Evolutionary conservation across 35 echinoderm and acorn worm species (phyloP), one percentile per base, ranked within the genome.

Genomic region (Ophiothrix spiculata): DNA sequence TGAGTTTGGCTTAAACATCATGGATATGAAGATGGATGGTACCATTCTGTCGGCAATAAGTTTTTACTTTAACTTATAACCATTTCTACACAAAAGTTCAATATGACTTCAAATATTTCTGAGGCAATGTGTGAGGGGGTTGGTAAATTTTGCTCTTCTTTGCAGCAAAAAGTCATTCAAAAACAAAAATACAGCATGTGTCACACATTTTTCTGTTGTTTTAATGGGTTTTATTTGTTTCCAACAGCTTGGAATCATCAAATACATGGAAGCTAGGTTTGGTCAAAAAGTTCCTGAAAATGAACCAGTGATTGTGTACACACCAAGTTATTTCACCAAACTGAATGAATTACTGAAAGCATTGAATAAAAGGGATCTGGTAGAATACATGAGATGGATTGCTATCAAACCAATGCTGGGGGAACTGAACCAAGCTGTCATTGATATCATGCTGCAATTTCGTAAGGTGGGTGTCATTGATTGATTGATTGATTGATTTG

Each of bases 251-350:
- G 38, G 91, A 38, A 39, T 95, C 3, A 84, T 16, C 32, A 69
- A 40, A n/a, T 88, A 85, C 75, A 49, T 95, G 75, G 83, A 84
- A n/a, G 82, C 84, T 12, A 81, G 85, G 35, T 91, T 91, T 73
- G 93, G 89, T 37, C 36, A 64, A 3, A 37, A 64, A 1, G 45
- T 95, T 32, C 81, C 89, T 25, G 16, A 37, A 17, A 56, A 76
- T 12, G 79, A 88, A 73, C 75, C 88, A 29, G 78, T 95, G 10
- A 32, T 95, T 14, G 89, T 95, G 14, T 91, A 91, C 73, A 91
- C 93, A 4, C 86, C 86, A 28, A 35, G 84, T 8, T 95, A 83
- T 64, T 95, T 95, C 34, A 39, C 38, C 10, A 85, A 88, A 80
- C 81, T 95, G 75, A 88, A 87, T 74, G 36, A 82, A 28, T 81